These are phyloP conservation scores for Clarias platycephalus DNA, from an alignment of 2,797 vertebrate species.

Conservation along the genomic window DNA sequence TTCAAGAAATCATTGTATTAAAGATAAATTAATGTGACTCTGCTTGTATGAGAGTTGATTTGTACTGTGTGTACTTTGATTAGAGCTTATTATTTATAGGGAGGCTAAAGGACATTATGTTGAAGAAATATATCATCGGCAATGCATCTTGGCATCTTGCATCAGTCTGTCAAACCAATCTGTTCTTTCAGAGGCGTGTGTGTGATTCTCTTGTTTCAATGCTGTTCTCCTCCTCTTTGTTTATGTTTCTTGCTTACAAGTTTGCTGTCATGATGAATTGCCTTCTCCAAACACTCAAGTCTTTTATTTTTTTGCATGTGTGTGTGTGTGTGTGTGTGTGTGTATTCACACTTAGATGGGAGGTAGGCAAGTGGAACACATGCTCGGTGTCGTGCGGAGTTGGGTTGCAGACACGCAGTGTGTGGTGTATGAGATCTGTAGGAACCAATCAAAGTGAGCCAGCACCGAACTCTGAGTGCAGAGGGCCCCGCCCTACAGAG, in stretches of 20 bases:
- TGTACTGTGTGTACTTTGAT: neutral
- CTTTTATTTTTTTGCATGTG: too few species aligned
- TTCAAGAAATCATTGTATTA: too few species aligned
- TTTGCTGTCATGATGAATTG: slow-evolving; percentile 2
- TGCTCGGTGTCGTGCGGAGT: slow-evolving; percentile 88
- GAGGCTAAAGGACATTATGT: neutral
- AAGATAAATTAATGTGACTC: too few species aligned
- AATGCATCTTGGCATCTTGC: neutral
- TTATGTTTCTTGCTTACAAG: neutral
- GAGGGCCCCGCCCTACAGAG: slow-evolving; percentile 74
- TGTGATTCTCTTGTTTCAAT: neutral
- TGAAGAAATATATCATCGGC: neutral
- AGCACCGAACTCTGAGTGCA: slow-evolving; percentile 71
- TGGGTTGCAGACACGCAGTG: slow-evolving; percentile 84
- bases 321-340: neutral
- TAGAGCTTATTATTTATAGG: neutral
- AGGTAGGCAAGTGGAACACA: slow-evolving; percentile 76
- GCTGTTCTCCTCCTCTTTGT: neutral
- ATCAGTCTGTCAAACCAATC: slow-evolving; percentile 13
- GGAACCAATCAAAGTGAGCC: slow-evolving; percentile 63
- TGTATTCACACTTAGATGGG: slow-evolving; percentile 77
- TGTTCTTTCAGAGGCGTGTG: neutral
- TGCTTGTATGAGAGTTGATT: neutral
- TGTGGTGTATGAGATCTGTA: slow-evolving; percentile 74
- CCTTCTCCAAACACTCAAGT: neutral